Evolutionary conservation across 2,888 invertebrate species (phyloP).

Genomic region (Caenorhabditis auriculariae): DNA sequence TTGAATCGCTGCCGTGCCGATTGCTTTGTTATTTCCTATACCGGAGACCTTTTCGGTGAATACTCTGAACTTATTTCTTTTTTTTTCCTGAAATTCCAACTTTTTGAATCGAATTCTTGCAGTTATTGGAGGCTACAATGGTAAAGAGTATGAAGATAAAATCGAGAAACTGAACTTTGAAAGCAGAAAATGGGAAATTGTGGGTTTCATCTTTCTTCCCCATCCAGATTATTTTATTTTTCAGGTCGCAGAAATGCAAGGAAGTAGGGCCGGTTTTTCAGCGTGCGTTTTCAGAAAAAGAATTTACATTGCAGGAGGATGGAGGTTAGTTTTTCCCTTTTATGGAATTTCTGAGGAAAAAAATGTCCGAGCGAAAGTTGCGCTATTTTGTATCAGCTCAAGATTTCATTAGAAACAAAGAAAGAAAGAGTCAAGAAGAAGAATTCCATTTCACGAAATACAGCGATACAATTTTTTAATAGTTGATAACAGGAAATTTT

Average conservation of each 20-base stretch:
- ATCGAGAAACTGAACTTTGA: neutral
- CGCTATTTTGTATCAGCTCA: no score
- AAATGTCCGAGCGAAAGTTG: no score
- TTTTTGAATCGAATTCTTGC: neutral
- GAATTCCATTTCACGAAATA: no score
- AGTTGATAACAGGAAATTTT: no score
- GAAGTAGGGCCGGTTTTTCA: conserved; percentile 1
- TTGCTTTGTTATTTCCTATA: neutral
- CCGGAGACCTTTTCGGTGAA: neutral
- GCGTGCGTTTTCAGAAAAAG: neutral
- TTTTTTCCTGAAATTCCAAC: no score
- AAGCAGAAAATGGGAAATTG: neutral
- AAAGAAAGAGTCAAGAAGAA: no score
- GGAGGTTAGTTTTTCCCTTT: conserved; percentile 1
- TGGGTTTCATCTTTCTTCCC: no score
- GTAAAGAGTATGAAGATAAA: neutral
- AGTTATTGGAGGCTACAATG: conserved; percentile 6
- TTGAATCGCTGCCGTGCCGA: neutral
- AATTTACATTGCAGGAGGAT: conserved; percentile 5
- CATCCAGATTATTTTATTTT: no score
- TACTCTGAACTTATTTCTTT: neutral
- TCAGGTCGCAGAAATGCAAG: conserved; percentile 1
- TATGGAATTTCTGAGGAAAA: neutral
- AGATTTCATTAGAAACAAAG: no score
- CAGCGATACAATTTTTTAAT: no score